phyloP scores from a whole-genome alignment of 2,797 vertebrate species.

The Urocyon cinereoargenteus region DNA sequence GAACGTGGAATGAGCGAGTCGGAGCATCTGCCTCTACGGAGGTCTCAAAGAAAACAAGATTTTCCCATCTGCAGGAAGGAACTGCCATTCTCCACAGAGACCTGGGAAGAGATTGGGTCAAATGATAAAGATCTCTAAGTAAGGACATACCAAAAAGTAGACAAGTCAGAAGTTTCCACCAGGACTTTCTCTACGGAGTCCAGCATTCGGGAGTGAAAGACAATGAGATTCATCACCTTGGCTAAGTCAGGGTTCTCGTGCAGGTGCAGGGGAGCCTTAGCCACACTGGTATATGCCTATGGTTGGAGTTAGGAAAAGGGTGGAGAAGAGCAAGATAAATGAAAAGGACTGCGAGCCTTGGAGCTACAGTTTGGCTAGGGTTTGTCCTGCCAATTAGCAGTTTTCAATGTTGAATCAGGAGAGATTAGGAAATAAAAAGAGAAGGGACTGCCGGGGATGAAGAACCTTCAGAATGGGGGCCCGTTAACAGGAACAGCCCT shows the following conservation, averaged over 20 bases:
- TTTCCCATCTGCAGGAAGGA: background rate
- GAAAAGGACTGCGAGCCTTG: background rate
- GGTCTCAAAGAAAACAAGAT: background rate
- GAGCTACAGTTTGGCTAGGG: background rate
- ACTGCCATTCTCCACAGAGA: background rate
- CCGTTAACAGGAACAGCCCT: background rate
- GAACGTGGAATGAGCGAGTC: background rate
- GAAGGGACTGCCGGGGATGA: background rate
- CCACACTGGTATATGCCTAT: conserved; percentile 94
- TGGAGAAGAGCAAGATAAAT: background rate
- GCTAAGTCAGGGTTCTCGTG: conserved; percentile 92
- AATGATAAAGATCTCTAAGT: background rate
- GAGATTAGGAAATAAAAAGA: conserved; percentile 52
- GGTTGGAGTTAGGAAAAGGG: background rate
- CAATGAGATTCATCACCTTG: conserved; percentile 94
- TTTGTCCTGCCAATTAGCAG: background rate
- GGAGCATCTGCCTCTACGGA: background rate
- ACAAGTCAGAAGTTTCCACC: conserved; percentile 92
- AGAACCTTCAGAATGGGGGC: background rate
- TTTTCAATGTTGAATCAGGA: conserved; percentile 43
- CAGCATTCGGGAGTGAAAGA: conserved; percentile 95
- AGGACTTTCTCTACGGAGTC: conserved; percentile 92
- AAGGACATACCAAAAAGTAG: conserved; percentile 91
- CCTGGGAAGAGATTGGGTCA: background rate
- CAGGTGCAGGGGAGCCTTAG: conserved; percentile 91